phyloP scores from a whole-genome alignment of 2,888 invertebrate genomes.

The Phoenoteleia sp. region DNA sequence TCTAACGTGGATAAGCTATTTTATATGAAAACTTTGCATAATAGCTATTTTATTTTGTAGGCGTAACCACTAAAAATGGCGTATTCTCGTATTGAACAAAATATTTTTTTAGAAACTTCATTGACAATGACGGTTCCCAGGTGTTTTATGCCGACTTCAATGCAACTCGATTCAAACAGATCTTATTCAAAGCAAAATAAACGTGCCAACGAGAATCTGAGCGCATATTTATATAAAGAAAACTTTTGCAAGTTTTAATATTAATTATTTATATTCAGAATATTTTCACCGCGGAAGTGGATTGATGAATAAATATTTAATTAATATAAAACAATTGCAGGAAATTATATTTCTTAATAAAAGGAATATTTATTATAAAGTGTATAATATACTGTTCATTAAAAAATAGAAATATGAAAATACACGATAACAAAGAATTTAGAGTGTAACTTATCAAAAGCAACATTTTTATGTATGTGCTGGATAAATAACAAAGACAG shows the following conservation, averaged over 20 bases:
- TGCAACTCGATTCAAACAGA: constrained; percentile 39
- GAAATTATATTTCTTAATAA: no score
- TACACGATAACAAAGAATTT: no score
- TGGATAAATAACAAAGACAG: no score
- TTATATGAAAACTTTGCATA: constrained; percentile 3
- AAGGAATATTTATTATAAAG: no score
- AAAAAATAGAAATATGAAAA: no score
- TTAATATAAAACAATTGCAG: no score
- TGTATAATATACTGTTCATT: no score
- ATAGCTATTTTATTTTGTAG: constrained; percentile 26
- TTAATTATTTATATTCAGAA: constrained; percentile 41
- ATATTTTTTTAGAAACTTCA: constrained; percentile 30
- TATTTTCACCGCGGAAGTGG: no score
- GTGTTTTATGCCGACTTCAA: constrained; percentile 43
- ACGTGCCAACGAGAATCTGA: constrained; percentile 28
- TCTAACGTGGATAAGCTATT: not conserved
- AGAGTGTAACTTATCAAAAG: no score
- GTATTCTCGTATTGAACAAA: constrained; percentile 28
- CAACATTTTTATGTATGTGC: no score
- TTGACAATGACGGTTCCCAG: constrained; percentile 39
- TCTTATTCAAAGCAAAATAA: constrained; percentile 46
- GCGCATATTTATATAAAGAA: constrained; percentile 32
- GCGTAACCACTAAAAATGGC: constrained; percentile 5
- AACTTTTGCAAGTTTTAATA: constrained; percentile 28
- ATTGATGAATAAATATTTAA: no score